A percentile compares a stretch with the other conserved stretches of the same genome.
Conservation (phyloP, 2,797 vertebrate genomes). For the Spondyliosoma cantharus region DNA sequence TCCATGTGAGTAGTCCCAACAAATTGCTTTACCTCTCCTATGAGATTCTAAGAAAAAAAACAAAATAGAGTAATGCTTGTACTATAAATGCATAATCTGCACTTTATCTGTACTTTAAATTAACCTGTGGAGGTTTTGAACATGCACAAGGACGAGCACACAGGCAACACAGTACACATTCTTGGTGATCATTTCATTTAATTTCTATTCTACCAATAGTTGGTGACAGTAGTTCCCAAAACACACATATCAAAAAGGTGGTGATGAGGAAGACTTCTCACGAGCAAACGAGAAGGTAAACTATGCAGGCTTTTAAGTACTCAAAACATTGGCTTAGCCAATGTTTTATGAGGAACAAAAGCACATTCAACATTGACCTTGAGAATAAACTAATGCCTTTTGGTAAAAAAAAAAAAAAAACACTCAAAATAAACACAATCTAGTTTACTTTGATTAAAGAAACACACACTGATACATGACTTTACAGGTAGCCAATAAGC, state of each 20-base stretch:
- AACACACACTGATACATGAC: no score
- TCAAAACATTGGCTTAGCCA: background rate
- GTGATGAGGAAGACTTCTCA: background rate
- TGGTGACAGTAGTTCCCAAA: background rate
- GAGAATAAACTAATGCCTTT: background rate
- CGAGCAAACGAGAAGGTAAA: background rate
- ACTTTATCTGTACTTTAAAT: background rate
- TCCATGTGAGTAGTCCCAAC: background rate
- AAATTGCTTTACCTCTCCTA: background rate
- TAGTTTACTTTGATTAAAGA: no score
- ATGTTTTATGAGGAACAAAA: slow-evolving; percentile 1
- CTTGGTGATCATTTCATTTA: background rate
- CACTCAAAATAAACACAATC: no score
- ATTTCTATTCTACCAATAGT: background rate
- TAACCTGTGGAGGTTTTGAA: background rate
- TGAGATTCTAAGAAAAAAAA: background rate
- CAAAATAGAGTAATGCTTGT: background rate
- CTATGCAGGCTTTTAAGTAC: background rate
- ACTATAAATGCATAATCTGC: background rate
- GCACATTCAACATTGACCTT: background rate
- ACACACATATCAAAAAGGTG: background rate
- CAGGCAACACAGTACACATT: background rate
- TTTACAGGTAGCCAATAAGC: background rate
- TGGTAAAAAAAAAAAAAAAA: no score
- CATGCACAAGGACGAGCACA: background rate